These are phyloP conservation scores for Stegana nigrithorax DNA, from an alignment of 2,888 invertebrate species.

Conservation along the genomic window DNA sequence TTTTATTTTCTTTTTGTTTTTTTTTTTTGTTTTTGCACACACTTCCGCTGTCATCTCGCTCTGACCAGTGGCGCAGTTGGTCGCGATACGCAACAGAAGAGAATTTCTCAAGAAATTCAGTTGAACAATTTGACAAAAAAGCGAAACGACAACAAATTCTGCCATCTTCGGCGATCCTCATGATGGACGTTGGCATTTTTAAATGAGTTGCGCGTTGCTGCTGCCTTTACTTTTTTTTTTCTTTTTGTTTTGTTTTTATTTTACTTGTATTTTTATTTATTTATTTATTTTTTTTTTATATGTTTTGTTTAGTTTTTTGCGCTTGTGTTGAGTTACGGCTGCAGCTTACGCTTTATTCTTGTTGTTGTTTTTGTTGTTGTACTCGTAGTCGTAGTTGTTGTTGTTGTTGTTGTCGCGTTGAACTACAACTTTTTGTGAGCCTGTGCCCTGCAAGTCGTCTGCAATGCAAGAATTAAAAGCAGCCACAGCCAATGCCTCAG, in stretches of 20 bases:
- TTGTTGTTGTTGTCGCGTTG: not conserved
- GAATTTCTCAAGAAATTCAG: not conserved
- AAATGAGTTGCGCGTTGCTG: conserved; percentile 60
- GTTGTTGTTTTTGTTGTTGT: not conserved
- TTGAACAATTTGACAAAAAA: not conserved
- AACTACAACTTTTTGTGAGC: not conserved
- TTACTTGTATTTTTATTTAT: too few relatives aligned
- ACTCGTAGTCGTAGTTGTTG: not conserved
- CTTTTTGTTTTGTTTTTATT: conserved; percentile 12
- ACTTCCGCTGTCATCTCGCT: not conserved
- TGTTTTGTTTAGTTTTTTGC: conserved; percentile 28
- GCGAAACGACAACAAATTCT: conserved; percentile 63
- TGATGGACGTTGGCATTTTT: conserved; percentile 63
- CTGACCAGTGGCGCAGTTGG: too few relatives aligned
- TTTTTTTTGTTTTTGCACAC: not conserved
- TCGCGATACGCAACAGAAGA: too few relatives aligned
- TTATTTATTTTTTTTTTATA: conserved; percentile 22
- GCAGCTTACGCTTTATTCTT: conserved; percentile 42
- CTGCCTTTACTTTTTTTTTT: too few relatives aligned
- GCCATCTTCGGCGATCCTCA: conserved; percentile 63
- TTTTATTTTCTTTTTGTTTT: not conserved
- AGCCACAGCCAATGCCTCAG: conserved; percentile 29
- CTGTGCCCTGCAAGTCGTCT: not conserved
- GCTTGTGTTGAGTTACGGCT: too few relatives aligned
- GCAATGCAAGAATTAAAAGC: conserved; percentile 7